Evolutionary conservation across 2,113 vertebrate species (phyloP), one percentile per base, ranked within the genome.

Genomic region (Sander vitreus): DNA sequence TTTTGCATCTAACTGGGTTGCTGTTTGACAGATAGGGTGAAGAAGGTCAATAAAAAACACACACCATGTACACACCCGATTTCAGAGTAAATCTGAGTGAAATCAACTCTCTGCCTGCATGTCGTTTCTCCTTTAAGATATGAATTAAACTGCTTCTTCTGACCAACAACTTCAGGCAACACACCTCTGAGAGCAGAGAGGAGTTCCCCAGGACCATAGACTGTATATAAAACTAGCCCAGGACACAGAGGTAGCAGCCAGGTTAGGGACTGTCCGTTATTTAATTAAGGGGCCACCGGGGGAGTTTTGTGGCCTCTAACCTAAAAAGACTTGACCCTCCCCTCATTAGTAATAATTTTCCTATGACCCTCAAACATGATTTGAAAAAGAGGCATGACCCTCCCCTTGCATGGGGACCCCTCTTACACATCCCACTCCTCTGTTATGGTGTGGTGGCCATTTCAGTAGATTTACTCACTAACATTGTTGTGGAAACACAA

Each of bases 41-140:
- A 16, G 55, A 45, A 59, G 78, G 69, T 81, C 78, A 81, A 78
- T 70, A 62, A 67, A 43, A 87, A 73, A 71, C 75, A 77, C 62
- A 80, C 67, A 21, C 13, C 30, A n/a, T 51, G 63, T 63, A 53
- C 1, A 57, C 65, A 62, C 12, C 43, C 36, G 50, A 66, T 59
- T 85, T 63, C 10, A 19, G 36, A 79, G 70, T 19, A 48, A 75
- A 91, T 76, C 23, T 23, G 27, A 71, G 45, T 11, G 67, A 69
- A 87, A 87, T 67, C 74, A 45, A 19, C 55, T 58, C 54, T 76
- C 21, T 30, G 47, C 59, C 39, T 23, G 62, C 25, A 55, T 43
- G 73, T 74, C 23, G 18, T 66, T 45, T 78, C 63, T 53, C 51
- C 36, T 73, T 68, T 30, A 39, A 75, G 76, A 71, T 51, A 73